phyloP scores from a whole-genome alignment of 2,113 vertebrate genomes.

The Pycnonotus jocosus region DNA sequence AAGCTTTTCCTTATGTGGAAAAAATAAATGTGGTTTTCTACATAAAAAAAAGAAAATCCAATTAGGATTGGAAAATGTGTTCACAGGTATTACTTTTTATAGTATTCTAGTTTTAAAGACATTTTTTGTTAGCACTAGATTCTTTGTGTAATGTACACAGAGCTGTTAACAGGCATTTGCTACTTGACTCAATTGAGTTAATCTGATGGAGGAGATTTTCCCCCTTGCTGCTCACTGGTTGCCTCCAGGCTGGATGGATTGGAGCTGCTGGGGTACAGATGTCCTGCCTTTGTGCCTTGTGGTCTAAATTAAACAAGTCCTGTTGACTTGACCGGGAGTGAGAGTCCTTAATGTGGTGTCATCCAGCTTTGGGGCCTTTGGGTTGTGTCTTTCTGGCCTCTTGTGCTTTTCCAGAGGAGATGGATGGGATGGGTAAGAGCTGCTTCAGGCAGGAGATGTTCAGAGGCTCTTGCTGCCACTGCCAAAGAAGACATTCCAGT shows the following conservation, averaged over 20 bases:
- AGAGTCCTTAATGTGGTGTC: background rate
- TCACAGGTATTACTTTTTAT: background rate
- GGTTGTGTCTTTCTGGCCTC: background rate
- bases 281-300: background rate
- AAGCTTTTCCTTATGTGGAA: background rate
- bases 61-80: background rate
- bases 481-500: background rate
- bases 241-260: background rate
- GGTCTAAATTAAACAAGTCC: background rate
- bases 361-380: background rate
- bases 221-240: background rate
- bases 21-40: background rate
- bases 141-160: background rate
- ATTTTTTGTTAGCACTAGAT: background rate
- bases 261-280: background rate
- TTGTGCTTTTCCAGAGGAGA: background rate
- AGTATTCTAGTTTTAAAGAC: background rate
- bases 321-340: background rate
- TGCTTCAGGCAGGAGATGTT: background rate
- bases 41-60: background rate
- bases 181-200: background rate
- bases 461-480: background rate
- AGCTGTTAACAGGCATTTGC: background rate
- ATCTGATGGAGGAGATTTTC: background rate
- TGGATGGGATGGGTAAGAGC: background rate